Conservation (phyloP, 2,113 vertebrate species). For the Chamaea fasciata region DNA sequence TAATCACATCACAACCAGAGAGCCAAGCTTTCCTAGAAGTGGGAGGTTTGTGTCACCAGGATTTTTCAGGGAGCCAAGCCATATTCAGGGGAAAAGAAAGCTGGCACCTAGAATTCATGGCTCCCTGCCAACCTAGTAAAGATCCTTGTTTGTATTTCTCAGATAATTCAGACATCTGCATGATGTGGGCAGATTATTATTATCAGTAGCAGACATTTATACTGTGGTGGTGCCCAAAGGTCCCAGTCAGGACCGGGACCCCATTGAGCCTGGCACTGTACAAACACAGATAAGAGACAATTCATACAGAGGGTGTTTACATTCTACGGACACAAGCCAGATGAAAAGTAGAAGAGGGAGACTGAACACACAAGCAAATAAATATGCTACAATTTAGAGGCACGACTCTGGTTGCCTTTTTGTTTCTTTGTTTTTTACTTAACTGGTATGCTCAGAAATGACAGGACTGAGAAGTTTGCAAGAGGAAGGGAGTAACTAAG, state of each 20-base stretch:
- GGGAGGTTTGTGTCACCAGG: neutral
- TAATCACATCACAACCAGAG: neutral
- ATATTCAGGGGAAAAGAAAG: constrained; percentile 27
- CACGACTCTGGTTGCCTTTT: neutral
- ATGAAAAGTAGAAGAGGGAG: neutral
- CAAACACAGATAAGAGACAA: constrained; percentile 61
- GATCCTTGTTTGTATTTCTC: constrained; percentile 57
- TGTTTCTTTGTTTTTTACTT: neutral
- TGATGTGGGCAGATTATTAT: constrained; percentile 51
- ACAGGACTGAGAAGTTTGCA: neutral
- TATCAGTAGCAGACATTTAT: constrained; percentile 61
- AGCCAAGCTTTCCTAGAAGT: constrained; percentile 26
- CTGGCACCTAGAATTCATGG: constrained; percentile 47
- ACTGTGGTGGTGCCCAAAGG: constrained; percentile 42
- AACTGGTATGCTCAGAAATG: neutral
- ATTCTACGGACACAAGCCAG: constrained; percentile 41
- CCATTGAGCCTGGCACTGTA: constrained; percentile 51
- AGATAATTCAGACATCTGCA: constrained; percentile 57
- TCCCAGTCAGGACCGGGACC: neutral
- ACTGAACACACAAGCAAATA: constrained; percentile 20
- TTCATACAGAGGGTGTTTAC: constrained; percentile 29
- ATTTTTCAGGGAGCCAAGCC: constrained; percentile 1
- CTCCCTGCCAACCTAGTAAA: constrained; percentile 35
- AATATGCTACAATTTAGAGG: neutral
- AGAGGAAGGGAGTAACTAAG: constrained; percentile 42